A percentile compares a stretch with the other conserved stretches of the same genome.
Conservation (phyloP, 2,113 vertebrate genomes). For the Leiothrix lutea region DNA sequence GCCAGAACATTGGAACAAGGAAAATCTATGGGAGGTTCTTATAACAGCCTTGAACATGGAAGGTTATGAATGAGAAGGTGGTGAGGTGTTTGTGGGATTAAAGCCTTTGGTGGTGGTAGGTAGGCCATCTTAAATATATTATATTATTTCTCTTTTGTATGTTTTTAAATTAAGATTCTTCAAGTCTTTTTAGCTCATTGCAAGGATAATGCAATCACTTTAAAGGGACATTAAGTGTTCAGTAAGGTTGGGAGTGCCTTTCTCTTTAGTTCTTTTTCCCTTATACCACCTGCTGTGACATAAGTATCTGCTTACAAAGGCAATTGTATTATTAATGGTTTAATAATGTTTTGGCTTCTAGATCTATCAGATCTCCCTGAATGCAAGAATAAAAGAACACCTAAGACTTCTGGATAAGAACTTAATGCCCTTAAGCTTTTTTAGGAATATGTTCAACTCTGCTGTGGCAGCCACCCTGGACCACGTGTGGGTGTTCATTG, state of each 20-base stretch:
- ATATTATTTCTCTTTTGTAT: neutral
- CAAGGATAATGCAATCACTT: neutral
- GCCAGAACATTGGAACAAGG: neutral
- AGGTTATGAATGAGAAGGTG: neutral
- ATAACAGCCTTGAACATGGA: rapidly evolving
- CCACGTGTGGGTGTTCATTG: rapidly evolving
- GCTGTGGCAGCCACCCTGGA: rapidly evolving
- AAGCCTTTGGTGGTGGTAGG: neutral
- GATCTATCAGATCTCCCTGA: neutral
- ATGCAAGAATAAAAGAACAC: neutral
- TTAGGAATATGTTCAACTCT: neutral
- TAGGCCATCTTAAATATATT: neutral
- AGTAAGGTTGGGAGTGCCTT: neutral
- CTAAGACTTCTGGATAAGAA: neutral
- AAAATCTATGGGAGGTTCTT: neutral
- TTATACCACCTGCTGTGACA: neutral
- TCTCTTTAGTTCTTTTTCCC: neutral
- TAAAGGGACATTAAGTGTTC: neutral
- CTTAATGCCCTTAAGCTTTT: neutral
- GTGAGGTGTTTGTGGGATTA: neutral
- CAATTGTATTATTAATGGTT: neutral
- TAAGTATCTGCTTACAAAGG: neutral
- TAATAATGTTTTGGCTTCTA: neutral
- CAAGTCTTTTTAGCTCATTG: neutral
- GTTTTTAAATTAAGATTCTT: neutral